Percentiles rank a stretch among this genome's conserved stretches.
These are phyloP conservation scores for Aspidiotus destructor DNA, from an alignment of 2,888 invertebrate species.

Conservation along the genomic window DNA sequence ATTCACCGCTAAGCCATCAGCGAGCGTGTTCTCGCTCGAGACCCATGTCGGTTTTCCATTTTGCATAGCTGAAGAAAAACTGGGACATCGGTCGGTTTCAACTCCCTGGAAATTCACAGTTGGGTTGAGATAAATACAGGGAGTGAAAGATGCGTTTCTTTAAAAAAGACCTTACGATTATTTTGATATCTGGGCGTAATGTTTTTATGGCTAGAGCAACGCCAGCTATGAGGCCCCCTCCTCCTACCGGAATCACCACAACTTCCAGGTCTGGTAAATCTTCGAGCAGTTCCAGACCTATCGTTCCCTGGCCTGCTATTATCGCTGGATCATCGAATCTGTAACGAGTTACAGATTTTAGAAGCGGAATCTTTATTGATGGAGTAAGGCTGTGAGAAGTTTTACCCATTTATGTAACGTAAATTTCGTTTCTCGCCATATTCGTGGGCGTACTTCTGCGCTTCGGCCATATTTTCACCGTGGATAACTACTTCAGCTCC, in stretches of 20 bases:
- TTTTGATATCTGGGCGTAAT: constrained; percentile 66
- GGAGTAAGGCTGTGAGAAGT: neutral
- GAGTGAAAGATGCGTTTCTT: neutral
- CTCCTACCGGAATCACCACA: constrained; percentile 83
- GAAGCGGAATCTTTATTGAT: neutral
- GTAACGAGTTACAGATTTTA: constrained; percentile 13
- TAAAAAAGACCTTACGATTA: constrained; percentile 61
- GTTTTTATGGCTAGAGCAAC: constrained; percentile 81
- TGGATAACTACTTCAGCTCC: constrained; percentile 75
- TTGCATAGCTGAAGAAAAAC: constrained; percentile 65
- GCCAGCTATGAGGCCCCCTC: constrained; percentile 87
- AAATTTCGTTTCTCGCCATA: constrained; percentile 60
- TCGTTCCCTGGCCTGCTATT: constrained; percentile 89
- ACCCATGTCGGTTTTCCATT: constrained; percentile 59
- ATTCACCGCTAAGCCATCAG: constrained; percentile 82
- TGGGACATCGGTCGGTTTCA: constrained; percentile 83
- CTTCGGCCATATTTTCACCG: constrained; percentile 75
- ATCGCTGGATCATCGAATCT: constrained; percentile 93
- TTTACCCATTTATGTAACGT: constrained; percentile 80
- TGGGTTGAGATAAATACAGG: neutral
- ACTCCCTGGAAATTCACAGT: constrained; percentile 55
- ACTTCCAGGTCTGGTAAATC: constrained; percentile 82
- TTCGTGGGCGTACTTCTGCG: constrained; percentile 67
- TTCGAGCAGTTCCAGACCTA: constrained; percentile 84
- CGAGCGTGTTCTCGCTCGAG: constrained; percentile 62